Evolutionary conservation across 1,140 invertebrate species (phyloP), one percentile per base, ranked within the genome.

Genomic region (Plodia interpunctella): DNA sequence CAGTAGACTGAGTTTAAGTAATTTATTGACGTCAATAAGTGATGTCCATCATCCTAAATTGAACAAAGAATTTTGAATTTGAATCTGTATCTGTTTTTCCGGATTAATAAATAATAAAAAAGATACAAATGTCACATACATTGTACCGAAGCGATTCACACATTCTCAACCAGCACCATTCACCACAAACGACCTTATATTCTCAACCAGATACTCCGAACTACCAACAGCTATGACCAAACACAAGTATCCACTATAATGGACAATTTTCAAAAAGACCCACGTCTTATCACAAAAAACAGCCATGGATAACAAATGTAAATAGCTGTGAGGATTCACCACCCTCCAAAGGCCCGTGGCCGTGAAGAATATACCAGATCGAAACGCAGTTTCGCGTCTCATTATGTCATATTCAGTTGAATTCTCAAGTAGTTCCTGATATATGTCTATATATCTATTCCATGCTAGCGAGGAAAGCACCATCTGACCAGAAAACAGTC

Each of bases 221-320:
- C 63, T 66, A 5, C 62, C 80, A 4, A 81, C 79, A 10, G 77
- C 71, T 13, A 87, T 54, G 0, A 87, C 72, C 20, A 89, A 60
- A 57, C 60, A 59, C 0, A 83, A 49, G 49, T 84, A 89, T 0
- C 93, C 93, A 44, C 90, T 82, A 77, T 93, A 94, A 66, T 94
- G 93, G 5, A 94, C 87, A 20, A 90, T 74, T 62, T 91, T 90
- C n/a, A 95, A 75, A 63, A 95, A 94, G 38, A 93, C 91, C 93
- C 94, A 94, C 1, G 94, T 83, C 70, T 94, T 94, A 91, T 97
- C 95, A 74, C 95, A 92, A 80, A 96, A 96, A 61, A 97, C 93
- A 20, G 94, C 92, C 21, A 96, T 79, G 5, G 96, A 91, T 11
- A 96, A 76, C 59, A 94, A 91, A 81, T 97, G 95, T 15, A 95